A percentile compares a stretch with the other conserved stretches of the same genome.
Evolutionary conservation across 2,113 vertebrate genomes (phyloP).

Genomic region (Bubalus kerabau): DNA sequence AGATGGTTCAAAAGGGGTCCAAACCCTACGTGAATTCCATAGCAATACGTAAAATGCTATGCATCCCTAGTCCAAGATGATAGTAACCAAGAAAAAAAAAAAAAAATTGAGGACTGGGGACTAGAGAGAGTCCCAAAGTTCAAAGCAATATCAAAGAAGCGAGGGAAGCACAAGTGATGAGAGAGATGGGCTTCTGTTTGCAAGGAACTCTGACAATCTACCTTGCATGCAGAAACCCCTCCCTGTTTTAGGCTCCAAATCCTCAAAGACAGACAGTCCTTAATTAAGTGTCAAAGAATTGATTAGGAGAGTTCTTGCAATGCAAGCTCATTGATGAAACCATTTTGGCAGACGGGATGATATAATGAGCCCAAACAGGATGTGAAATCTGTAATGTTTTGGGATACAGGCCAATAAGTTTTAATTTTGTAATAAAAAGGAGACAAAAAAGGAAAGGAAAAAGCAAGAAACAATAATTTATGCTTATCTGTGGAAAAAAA

Average conservation of each 20-base stretch:
- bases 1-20: background rate
- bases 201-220: constrained; percentile 52
- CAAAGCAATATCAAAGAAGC: constrained; percentile 57
- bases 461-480: background rate
- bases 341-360: constrained; percentile 76
- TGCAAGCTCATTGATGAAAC: constrained; percentile 79
- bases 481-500: background rate
- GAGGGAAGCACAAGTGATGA: background rate
- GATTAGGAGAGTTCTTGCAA: constrained; percentile 75
- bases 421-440: constrained; percentile 77
- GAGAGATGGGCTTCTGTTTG: constrained; percentile 22
- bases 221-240: constrained; percentile 7
- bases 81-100: constrained; percentile 57
- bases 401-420: constrained; percentile 73
- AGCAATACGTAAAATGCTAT: background rate
- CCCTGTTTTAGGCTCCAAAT: constrained; percentile 43
- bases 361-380: constrained; percentile 81
- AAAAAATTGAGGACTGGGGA: constrained; percentile 5
- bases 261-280: constrained; percentile 72
- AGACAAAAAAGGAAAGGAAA: constrained; percentile 15
- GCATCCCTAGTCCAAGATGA: constrained; percentile 47
- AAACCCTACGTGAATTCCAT: background rate
- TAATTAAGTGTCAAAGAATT: constrained; percentile 83
- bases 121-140: constrained; percentile 13
- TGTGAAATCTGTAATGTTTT: constrained; percentile 79